Evolutionary conservation across 2,888 invertebrate genomes (phyloP).

Genomic region (Caenorhabditis sp.): DNA sequence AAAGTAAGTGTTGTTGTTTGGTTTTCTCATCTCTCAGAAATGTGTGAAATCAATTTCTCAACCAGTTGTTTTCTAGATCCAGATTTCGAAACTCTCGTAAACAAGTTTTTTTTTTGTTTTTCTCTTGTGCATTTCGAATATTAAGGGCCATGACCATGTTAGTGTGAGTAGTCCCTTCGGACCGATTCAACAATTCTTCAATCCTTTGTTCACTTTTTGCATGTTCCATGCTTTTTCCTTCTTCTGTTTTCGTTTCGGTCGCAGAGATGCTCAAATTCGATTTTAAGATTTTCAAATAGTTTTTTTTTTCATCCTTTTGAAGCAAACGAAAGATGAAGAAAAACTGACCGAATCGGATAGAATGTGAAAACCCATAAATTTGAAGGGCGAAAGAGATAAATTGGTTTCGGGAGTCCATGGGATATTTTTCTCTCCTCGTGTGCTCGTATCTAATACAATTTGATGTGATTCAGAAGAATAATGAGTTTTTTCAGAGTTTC

Average conservation of each 20-base stretch:
- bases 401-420: constrained; percentile 49
- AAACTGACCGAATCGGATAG: constrained; percentile 43
- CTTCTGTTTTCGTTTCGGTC: constrained; percentile 4
- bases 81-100: constrained; percentile 1
- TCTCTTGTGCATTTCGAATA: background rate
- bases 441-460: constrained; percentile 30
- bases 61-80: background rate
- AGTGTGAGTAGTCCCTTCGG: constrained; percentile 43
- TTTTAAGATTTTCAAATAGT: background rate
- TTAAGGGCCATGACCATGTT: constrained; percentile 31
- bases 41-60: background rate
- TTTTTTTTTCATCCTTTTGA: constrained; percentile 23
- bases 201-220: constrained; percentile 6
- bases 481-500: constrained; percentile 64
- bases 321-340: constrained; percentile 4
- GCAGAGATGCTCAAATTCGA: constrained; percentile 36
- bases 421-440: constrained; percentile 35
- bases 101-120: constrained; percentile 20
- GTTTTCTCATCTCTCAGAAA: background rate
- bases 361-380: constrained; percentile 59
- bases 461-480: constrained; percentile 46
- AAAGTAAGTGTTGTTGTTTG: constrained; percentile 56
- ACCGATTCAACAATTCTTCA: constrained; percentile 37
- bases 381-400: constrained; percentile 64
- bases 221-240: constrained; percentile 30